Conservation (phyloP, 2,888 invertebrate genomes). For the Lasioglossum leucozonium region DNA sequence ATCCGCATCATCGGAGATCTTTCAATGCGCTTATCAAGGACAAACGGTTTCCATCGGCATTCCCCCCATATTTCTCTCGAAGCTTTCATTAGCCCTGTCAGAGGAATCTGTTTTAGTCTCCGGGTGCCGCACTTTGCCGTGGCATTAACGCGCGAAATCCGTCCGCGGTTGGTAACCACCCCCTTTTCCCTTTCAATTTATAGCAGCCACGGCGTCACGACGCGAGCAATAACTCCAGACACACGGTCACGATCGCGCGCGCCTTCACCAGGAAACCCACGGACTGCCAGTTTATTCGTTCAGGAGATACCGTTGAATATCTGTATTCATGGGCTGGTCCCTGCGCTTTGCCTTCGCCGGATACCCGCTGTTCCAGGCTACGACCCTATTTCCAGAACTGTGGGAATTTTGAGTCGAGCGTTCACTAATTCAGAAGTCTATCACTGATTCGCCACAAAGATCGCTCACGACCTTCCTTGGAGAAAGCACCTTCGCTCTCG, state of each 20-base stretch:
- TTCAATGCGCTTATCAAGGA: slow-evolving; percentile 1
- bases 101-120: slow-evolving; percentile 61
- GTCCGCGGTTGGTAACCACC: slow-evolving; percentile 17
- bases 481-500: background rate
- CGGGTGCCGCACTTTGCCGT: slow-evolving; percentile 37
- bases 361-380: background rate
- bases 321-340: slow-evolving; percentile 14
- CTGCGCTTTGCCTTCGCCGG: background rate
- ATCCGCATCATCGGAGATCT: background rate
- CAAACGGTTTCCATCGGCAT: slow-evolving; percentile 42
- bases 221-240: slow-evolving; percentile 57
- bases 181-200: slow-evolving; percentile 49
- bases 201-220: slow-evolving; percentile 47
- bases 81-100: slow-evolving; percentile 62
- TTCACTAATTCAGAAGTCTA: background rate
- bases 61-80: slow-evolving; percentile 45
- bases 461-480: background rate
- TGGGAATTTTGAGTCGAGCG: background rate
- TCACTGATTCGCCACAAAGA: background rate
- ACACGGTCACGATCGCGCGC: slow-evolving; percentile 7
- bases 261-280: background rate
- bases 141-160: slow-evolving; percentile 68
- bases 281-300: slow-evolving; percentile 4
- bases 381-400: slow-evolving; percentile 6
- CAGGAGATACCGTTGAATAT: slow-evolving; percentile 2